Evolutionary conservation across 2,797 vertebrate species (phyloP).

Genomic region (Kryptolebias ocellatus): DNA sequence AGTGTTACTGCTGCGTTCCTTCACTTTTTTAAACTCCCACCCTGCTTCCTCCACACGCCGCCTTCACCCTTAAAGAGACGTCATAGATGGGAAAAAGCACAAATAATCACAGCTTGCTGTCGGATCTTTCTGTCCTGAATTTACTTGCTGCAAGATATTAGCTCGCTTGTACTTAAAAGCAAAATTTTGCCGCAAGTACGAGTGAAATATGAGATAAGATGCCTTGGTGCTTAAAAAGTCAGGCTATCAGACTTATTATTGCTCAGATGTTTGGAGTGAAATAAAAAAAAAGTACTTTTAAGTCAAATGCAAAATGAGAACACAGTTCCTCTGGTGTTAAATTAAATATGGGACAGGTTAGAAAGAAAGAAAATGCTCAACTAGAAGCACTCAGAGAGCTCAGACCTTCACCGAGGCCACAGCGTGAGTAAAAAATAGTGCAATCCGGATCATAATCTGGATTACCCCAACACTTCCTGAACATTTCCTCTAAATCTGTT

Average conservation of each 20-base stretch:
- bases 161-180: not conserved
- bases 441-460: too few species aligned
- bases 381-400: too few species aligned
- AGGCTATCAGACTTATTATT: not conserved
- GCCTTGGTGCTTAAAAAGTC: not conserved
- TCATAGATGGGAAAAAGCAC: conserved; percentile 29
- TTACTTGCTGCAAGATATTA: not conserved
- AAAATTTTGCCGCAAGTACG: not conserved
- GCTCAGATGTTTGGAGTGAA: not conserved
- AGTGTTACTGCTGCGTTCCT: conserved; percentile 62
- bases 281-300: not conserved
- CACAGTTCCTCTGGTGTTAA: not conserved
- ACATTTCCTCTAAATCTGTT: too few species aligned
- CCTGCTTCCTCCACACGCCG: not conserved
- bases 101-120: not conserved
- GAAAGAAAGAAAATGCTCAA: too few species aligned
- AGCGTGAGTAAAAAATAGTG: too few species aligned
- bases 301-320: not conserved
- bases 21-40: conserved; percentile 43
- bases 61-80: conserved; percentile 41
- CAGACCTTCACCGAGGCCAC: too few species aligned
- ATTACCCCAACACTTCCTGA: too few species aligned
- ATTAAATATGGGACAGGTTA: not conserved
- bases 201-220: not conserved
- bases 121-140: not conserved